These are phyloP conservation scores for Caradrina kadenii DNA, from an alignment of 2,888 invertebrate species.

Conservation along the genomic window DNA sequence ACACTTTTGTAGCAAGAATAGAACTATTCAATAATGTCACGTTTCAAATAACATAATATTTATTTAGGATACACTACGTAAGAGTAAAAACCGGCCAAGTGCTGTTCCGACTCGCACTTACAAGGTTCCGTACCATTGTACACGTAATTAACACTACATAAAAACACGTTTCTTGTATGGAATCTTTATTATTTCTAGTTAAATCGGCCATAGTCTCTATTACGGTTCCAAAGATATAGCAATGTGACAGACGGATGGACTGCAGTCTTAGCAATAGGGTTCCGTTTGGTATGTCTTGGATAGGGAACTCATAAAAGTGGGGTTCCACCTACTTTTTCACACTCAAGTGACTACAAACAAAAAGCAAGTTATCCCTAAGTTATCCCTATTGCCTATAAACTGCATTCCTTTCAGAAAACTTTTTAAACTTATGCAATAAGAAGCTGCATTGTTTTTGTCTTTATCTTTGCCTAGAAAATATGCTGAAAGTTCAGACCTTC, in stretches of 20 bases:
- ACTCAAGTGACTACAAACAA: constrained; percentile 1
- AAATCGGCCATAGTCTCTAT: too few species aligned
- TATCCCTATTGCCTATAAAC: constrained; percentile 13
- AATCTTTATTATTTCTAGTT: too few species aligned
- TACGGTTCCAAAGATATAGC: too few species aligned
- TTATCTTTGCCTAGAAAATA: constrained; percentile 16
- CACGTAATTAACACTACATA: too few species aligned
- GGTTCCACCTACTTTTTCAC: constrained; percentile 8
- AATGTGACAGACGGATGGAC: too few species aligned
- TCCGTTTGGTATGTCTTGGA: too few species aligned
- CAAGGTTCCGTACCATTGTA: too few species aligned
- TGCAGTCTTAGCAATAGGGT: too few species aligned
- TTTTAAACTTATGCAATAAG: constrained; percentile 19
- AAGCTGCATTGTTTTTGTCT: constrained; percentile 11
- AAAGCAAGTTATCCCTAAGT: constrained; percentile 14
- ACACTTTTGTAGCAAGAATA: too few species aligned
- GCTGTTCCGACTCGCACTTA: too few species aligned
- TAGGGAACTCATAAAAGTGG: not conserved
- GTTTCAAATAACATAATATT: constrained; percentile 2
- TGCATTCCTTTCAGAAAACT: constrained; percentile 18
- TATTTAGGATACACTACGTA: constrained; percentile 2
- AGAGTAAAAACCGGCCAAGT: not conserved
- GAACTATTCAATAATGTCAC: not conserved
- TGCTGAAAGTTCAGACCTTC: constrained; percentile 7
- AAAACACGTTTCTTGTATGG: too few species aligned